Evolutionary conservation across 2,888 invertebrate genomes (phyloP), one percentile per base, ranked within the genome.

Genomic region (Ptychoptera contaminata): DNA sequence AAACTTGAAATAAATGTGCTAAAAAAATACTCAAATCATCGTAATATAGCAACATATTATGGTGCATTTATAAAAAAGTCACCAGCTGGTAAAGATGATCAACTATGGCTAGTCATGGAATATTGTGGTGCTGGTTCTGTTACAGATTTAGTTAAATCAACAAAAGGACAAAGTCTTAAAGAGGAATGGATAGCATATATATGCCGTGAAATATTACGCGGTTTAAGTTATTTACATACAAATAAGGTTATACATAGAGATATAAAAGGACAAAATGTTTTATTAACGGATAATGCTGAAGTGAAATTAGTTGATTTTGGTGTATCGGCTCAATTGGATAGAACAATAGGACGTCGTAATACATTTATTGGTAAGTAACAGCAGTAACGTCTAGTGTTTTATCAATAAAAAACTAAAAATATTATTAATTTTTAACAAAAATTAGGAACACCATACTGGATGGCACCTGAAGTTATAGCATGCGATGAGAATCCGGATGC

Each of bases 161-260:
- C 96, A 51, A 97, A 98, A 71, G 96, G 96, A 44, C 93, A 92
- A 65, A 88, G 88, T 52, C 73, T 98, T 55, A 97, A 96, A 69
- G 98, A 98, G 70, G 98, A 99, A 70, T 99, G 98, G 97, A 99
- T 99, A 63, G 96, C 98, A 46, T 98, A 98, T 67, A 93, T 98
- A 56, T 96, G 94, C 64, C 77, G 98, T 65, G 88, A 98, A 78
- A 88, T 90, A 54, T 72, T 92, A 51, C 76, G 96, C 61, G 97
- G 97, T 54, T 77, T 98, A 49, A 88, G 90, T 62, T 97, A 98
- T 73, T 78, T 98, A 62, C 97, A 98, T 72, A 83, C 87, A 59
- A 96, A 94, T 70, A 96, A 97, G 76, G 96, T 98, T 53, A 98
- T 98, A 61, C 98, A 98, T 70, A 78, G 98, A 64, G 98, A 99